A percentile compares a stretch with the other conserved stretches of the same genome.
Conservation (phyloP, 2,113 vertebrate species). For the Phyllostomus discolor region DNA sequence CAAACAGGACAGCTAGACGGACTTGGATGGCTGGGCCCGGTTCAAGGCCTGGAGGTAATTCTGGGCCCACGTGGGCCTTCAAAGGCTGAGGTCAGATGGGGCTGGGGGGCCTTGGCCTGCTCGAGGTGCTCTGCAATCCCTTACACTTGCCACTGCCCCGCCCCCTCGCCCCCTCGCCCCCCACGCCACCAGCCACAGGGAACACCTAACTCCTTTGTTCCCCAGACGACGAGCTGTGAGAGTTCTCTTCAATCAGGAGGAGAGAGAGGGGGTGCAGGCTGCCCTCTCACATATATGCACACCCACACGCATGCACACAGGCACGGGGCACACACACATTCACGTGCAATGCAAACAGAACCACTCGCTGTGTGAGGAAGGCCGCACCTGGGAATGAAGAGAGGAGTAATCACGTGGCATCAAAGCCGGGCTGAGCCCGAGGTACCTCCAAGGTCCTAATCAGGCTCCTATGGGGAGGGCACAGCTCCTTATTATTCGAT, state of each 20-base stretch:
- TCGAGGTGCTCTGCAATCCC: accelerated
- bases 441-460: neutral
- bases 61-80: neutral
- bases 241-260: neutral
- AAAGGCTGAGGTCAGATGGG: too few species aligned
- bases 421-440: neutral
- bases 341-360: neutral
- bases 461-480: neutral
- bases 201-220: neutral
- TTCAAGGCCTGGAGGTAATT: neutral
- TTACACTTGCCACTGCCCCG: accelerated
- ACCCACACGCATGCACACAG: neutral
- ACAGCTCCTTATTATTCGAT: neutral
- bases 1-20: neutral
- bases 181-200: neutral
- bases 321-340: too few species aligned
- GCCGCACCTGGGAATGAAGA: neutral
- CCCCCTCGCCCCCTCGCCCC: too few species aligned
- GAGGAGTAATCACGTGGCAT: accelerated
- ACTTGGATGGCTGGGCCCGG: neutral
- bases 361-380: accelerated
- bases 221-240: neutral
- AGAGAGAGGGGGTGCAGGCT: neutral
- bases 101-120: neutral
- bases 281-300: neutral